Evolutionary conservation across 2,888 invertebrate genomes (phyloP).

Genomic region (Leptinotarsa juncta): DNA sequence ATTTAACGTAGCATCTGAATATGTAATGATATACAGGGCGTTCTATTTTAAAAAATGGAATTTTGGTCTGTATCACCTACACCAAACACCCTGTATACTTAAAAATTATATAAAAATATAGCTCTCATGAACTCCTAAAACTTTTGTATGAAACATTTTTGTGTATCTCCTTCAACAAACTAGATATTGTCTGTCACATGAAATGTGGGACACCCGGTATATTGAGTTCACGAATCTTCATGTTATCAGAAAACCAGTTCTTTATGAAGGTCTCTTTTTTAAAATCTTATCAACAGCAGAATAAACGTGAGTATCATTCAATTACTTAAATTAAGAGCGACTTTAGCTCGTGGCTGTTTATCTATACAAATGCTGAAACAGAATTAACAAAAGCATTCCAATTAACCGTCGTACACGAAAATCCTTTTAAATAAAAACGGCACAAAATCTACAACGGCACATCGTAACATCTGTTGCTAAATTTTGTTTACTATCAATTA

Average conservation of each 20-base stretch:
- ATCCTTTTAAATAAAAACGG: conserved; percentile 48
- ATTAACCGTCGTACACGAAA: conserved; percentile 47
- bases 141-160: too few species aligned
- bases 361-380: conserved; percentile 44
- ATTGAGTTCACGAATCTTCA: too few species aligned
- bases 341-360: conserved; percentile 38
- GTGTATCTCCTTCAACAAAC: too few species aligned
- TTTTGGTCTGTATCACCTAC: too few species aligned
- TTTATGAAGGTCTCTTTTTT: background rate
- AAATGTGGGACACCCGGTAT: too few species aligned
- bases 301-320: conserved; percentile 40
- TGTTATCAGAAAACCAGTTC: background rate
- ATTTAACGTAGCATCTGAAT: too few species aligned
- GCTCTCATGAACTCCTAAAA: too few species aligned
- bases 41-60: too few species aligned
- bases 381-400: conserved; percentile 48
- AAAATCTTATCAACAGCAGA: conserved; percentile 23
- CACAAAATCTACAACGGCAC: conserved; percentile 31
- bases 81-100: too few species aligned
- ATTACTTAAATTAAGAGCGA: conserved; percentile 44
- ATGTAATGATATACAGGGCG: too few species aligned
- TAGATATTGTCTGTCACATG: too few species aligned
- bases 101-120: too few species aligned
- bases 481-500: conserved; percentile 29
- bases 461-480: conserved; percentile 33